Evolutionary conservation across 2,888 invertebrate genomes (phyloP), one percentile per base, ranked within the genome.

Genomic region (Seira ritae): DNA sequence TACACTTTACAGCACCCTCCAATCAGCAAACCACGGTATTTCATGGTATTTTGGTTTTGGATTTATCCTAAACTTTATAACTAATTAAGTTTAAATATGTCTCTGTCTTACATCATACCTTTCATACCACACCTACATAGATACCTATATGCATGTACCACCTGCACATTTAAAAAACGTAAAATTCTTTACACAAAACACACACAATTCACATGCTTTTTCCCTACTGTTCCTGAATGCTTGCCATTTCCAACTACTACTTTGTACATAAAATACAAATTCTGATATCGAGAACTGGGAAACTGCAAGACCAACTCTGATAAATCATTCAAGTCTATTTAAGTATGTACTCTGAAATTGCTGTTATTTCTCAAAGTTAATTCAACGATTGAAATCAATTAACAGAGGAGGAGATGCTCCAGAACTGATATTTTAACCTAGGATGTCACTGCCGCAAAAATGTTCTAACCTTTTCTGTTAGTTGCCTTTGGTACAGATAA

Each of bases 1-100:
- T 83, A 83, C 82, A 87, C 87, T 85, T 84, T 89, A 89, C 89
- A 89, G 89, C 89, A 89, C 89, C 89, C 89, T 89, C 89, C 88
- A 89, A 87, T 88, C 88, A 88, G 88, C 85, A 85, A 84, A 88
- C 88, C 89, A 87, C 82, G 77, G 66, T 73, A 78, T 65, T 78
- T 72, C 77, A 78, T 83, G 82, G 77, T 80, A 83, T 79, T 84
- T 84, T 71, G 62, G 71, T 76, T 17, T 46, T 50, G 31, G 31
- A 31, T 80, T 20, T 67, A 76, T 62, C 65, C 74, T 80, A 83
- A 71, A 73, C 73, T 73, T 77, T n/a, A 31, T 4, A 31, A 8
- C 8, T 31, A 31, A 8, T 8, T 62, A 62, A 62, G n/a, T 62
- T 62, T 2, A 62, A 62, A 62, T 62, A 62, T 62, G 10, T 8